These are phyloP conservation scores for Parambassis ranga DNA, from an alignment of 2,797 vertebrate genomes.

Conservation along the genomic window DNA sequence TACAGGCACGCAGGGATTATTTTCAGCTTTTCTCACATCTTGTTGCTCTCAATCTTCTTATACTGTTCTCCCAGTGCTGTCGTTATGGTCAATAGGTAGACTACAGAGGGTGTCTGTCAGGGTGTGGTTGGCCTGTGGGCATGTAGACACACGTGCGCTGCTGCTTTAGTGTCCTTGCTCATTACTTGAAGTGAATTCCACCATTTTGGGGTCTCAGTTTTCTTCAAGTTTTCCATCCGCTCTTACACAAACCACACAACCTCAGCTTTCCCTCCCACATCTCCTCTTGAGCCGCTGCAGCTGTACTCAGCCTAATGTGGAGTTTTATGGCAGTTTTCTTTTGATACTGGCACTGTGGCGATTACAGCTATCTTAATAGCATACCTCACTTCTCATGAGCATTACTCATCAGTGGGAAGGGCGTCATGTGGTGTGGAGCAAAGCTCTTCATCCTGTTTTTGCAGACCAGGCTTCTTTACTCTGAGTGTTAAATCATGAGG, in stretches of 20 bases:
- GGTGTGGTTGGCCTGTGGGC: constrained; percentile 37
- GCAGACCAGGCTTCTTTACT: too few species aligned
- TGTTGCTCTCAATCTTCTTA: too few species aligned
- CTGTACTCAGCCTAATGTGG: not conserved
- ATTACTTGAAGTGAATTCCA: not conserved
- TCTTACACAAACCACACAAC: constrained; percentile 8
- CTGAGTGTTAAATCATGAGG: too few species aligned
- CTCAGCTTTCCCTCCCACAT: constrained; percentile 7
- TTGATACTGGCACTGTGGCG: not conserved
- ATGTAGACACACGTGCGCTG: constrained; percentile 4
- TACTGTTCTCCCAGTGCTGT: too few species aligned
- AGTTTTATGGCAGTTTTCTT: not conserved
- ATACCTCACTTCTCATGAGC: not conserved
- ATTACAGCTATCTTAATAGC: constrained; percentile 7
- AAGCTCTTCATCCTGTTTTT: not conserved
- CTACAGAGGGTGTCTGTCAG: not conserved
- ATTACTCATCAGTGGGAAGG: constrained; percentile 19
- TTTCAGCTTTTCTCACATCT: too few species aligned
- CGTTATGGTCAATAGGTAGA: too few species aligned
- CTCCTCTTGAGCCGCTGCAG: constrained; percentile 4
- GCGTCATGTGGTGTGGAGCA: not conserved
- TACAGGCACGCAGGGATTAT: too few species aligned
- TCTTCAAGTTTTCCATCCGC: constrained; percentile 42
- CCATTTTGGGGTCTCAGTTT: not conserved
- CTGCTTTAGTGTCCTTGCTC: not conserved